Percentiles rank a stretch among this genome's conserved stretches.
Conservation (phyloP, 2,888 invertebrate species). For the Chouioia cunea region DNA sequence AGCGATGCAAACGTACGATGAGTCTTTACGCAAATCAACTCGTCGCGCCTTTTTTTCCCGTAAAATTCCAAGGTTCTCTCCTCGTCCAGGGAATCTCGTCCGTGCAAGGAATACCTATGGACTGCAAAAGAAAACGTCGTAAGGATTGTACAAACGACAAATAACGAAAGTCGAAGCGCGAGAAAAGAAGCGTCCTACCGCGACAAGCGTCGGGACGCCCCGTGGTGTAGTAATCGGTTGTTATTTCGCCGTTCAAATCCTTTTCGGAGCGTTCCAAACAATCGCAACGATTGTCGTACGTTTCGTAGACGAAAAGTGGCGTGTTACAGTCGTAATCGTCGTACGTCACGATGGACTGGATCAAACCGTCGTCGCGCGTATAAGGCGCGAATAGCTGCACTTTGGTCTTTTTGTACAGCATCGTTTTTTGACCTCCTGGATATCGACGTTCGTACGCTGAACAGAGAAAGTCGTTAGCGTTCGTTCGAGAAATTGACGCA, state of each 20-base stretch:
- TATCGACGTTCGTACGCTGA: slow-evolving; percentile 78
- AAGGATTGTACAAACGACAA: too few species aligned
- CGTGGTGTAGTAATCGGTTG: slow-evolving; percentile 74
- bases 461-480: too few species aligned
- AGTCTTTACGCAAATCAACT: slow-evolving; percentile 74
- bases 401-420: slow-evolving; percentile 80
- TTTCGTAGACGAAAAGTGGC: slow-evolving; percentile 61
- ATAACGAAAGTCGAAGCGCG: not conserved
- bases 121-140: slow-evolving; percentile 58
- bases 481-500: too few species aligned
- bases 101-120: slow-evolving; percentile 65
- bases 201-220: slow-evolving; percentile 80
- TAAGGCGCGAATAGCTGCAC: slow-evolving; percentile 86
- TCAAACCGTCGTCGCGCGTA: slow-evolving; percentile 79
- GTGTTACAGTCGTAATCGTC: slow-evolving; percentile 73
- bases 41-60: slow-evolving; percentile 77
- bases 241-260: slow-evolving; percentile 70
- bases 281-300: slow-evolving; percentile 74
- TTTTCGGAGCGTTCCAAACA: slow-evolving; percentile 72
- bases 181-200: slow-evolving; percentile 68
- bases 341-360: slow-evolving; percentile 74
- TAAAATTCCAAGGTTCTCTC: slow-evolving; percentile 70
- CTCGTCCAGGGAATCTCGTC: slow-evolving; percentile 58
- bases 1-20: slow-evolving; percentile 71
- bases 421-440: slow-evolving; percentile 78